Conservation (phyloP, 2,888 invertebrate species). For the Morpho deidamia region DNA sequence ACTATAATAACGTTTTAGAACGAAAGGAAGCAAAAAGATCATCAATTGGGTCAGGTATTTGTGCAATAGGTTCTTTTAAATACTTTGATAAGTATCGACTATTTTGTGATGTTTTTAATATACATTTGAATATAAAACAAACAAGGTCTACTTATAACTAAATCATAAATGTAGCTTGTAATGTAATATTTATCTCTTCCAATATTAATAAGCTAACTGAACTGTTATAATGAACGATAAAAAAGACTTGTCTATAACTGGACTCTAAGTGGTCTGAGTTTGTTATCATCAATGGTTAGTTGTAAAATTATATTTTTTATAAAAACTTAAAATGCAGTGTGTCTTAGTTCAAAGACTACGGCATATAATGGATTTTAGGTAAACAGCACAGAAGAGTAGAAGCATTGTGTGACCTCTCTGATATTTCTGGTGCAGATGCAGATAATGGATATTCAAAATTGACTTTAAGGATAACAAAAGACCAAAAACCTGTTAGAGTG, state of each 20-base stretch:
- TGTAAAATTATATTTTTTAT: no score
- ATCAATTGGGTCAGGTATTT: constrained; percentile 43
- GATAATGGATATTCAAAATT: constrained; percentile 37
- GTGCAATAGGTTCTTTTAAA: background rate
- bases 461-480: constrained; percentile 30
- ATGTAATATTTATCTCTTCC: no score
- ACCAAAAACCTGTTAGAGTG: constrained; percentile 36
- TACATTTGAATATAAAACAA: background rate
- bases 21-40: constrained; percentile 63
- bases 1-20: constrained; percentile 70
- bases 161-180: no score
- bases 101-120: background rate
- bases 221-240: no score
- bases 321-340: background rate
- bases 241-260: no score
- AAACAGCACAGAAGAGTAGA: constrained; percentile 35
- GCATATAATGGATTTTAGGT: constrained; percentile 33
- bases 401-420: constrained; percentile 43
- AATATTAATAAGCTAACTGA: no score
- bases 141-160: background rate
- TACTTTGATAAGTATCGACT: no score
- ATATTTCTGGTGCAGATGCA: constrained; percentile 52
- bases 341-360: constrained; percentile 4
- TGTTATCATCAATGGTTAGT: no score
- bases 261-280: no score